Conservation (phyloP, 2,797 vertebrate species). For the Triplophysa yarkandensis region DNA sequence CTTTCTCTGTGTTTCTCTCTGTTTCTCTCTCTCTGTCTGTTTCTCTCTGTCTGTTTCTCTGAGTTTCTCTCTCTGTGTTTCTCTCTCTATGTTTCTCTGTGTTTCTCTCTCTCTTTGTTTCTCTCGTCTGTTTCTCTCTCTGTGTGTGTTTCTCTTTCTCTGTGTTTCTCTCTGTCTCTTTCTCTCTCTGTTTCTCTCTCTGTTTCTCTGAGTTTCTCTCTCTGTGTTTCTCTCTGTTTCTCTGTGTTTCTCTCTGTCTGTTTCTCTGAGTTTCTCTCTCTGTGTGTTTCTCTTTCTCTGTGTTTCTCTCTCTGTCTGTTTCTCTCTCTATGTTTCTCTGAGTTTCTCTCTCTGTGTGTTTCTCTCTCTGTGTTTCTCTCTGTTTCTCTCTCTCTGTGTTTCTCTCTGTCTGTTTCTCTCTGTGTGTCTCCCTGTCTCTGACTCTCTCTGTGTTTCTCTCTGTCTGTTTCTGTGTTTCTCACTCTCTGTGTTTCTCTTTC, state of each 20-base stretch:
- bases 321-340: background rate
- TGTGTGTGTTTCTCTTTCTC: no score
- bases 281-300: no score
- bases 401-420: background rate
- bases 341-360: slow-evolving; percentile 8
- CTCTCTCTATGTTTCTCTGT: background rate
- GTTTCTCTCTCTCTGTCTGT: background rate
- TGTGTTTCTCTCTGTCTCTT: slow-evolving; percentile 14
- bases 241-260: slow-evolving; percentile 17
- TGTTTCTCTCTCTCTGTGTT: slow-evolving; percentile 7
- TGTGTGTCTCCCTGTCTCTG: no score
- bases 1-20: slow-evolving; percentile 13
- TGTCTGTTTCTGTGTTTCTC: background rate
- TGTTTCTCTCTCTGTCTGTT: slow-evolving; percentile 10
- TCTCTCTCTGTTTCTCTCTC: no score
- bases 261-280: no score
- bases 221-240: background rate
- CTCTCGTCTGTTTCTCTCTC: no score
- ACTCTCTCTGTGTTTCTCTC: slow-evolving; percentile 18
- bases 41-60: slow-evolving; percentile 2
- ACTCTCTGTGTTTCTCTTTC: slow-evolving; percentile 16
- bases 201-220: slow-evolving; percentile 11
- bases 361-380: slow-evolving; percentile 6
- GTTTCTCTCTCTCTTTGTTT: slow-evolving; percentile 6
- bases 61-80: slow-evolving; percentile 9